Evolutionary conservation across 2,888 invertebrate genomes (phyloP).

Genomic region (Harpalus rubripes): DNA sequence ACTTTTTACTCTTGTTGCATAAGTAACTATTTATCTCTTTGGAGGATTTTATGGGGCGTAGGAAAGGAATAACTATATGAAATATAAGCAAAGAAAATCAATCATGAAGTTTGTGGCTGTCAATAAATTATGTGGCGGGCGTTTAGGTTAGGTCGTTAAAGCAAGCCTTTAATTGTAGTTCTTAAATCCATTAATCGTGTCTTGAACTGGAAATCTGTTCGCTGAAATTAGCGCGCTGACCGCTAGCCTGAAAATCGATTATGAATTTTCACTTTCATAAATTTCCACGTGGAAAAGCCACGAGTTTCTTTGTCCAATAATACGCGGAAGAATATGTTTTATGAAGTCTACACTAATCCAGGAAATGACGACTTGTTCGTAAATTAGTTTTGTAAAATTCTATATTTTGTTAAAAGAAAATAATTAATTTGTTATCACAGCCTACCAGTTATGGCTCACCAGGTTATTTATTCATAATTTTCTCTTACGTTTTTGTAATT

Average conservation of each 20-base stretch:
- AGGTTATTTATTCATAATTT: too few relatives aligned
- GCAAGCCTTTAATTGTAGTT: constrained; percentile 40
- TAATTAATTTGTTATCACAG: too few relatives aligned
- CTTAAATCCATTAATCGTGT: constrained; percentile 45
- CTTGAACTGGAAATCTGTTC: constrained; percentile 15
- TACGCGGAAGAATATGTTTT: neutral
- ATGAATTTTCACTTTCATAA: constrained; percentile 52
- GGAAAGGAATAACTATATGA: neutral
- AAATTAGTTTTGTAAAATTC: too few relatives aligned
- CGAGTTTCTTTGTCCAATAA: constrained; percentile 22
- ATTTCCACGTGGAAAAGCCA: constrained; percentile 35
- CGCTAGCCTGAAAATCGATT: constrained; percentile 18
- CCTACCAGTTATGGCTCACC: too few relatives aligned
- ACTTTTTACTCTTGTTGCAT: too few relatives aligned
- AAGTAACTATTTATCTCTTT: too few relatives aligned
- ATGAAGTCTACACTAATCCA: too few relatives aligned
- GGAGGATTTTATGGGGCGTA: too few relatives aligned
- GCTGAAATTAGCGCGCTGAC: constrained; percentile 31
- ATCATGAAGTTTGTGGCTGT: constrained; percentile 29
- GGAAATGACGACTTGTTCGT: too few relatives aligned
- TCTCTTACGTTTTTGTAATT: too few relatives aligned
- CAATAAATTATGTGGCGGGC: constrained; percentile 38
- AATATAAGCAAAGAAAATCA: constrained; percentile 28
- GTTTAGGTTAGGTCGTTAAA: constrained; percentile 10
- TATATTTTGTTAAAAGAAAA: too few relatives aligned